Percentiles rank a stretch among this genome's conserved stretches.
phyloP scores from a whole-genome alignment of 2,888 invertebrate species.

The Endotricha flammealis region DNA sequence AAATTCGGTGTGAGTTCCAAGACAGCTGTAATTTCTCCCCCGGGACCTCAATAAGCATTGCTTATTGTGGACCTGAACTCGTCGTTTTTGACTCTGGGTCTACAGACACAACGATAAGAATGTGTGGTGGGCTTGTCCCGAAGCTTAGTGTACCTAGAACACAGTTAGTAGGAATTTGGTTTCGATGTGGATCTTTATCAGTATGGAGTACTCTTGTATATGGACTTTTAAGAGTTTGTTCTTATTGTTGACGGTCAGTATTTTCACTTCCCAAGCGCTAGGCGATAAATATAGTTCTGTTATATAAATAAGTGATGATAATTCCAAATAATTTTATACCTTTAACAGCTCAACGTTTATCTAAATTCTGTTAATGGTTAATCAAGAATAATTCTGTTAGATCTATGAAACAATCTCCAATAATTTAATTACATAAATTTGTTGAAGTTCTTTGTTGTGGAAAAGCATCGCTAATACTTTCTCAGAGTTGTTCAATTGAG shows the following conservation, averaged over 20 bases:
- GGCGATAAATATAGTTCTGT: conserved; percentile 45
- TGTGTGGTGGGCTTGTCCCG: too few relatives aligned
- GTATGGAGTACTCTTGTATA: background rate
- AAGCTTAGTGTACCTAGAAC: background rate
- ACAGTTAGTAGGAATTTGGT: too few relatives aligned
- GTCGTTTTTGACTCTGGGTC: too few relatives aligned
- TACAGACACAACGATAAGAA: too few relatives aligned
- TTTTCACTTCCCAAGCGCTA: conserved; percentile 46
- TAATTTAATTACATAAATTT: background rate
- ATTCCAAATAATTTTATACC: conserved; percentile 62
- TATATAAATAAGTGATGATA: conserved; percentile 49
- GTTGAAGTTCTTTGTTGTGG: too few relatives aligned
- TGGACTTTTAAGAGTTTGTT: background rate
- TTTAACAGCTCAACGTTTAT: conserved; percentile 57
- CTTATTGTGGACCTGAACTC: too few relatives aligned
- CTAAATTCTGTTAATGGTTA: conserved; percentile 43
- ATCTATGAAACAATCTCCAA: conserved; percentile 6
- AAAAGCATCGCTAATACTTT: too few relatives aligned
- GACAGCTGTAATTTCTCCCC: too few relatives aligned
- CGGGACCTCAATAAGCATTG: too few relatives aligned
- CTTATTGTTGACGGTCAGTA: conserved; percentile 12
- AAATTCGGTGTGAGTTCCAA: too few relatives aligned
- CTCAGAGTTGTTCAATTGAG: too few relatives aligned
- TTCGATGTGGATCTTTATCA: conserved; percentile 1
- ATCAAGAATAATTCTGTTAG: background rate